Percentiles rank a stretch among this genome's conserved stretches.
Evolutionary conservation across 2,888 invertebrate genomes (phyloP).

Genomic region (Keiferia lycopersicella): DNA sequence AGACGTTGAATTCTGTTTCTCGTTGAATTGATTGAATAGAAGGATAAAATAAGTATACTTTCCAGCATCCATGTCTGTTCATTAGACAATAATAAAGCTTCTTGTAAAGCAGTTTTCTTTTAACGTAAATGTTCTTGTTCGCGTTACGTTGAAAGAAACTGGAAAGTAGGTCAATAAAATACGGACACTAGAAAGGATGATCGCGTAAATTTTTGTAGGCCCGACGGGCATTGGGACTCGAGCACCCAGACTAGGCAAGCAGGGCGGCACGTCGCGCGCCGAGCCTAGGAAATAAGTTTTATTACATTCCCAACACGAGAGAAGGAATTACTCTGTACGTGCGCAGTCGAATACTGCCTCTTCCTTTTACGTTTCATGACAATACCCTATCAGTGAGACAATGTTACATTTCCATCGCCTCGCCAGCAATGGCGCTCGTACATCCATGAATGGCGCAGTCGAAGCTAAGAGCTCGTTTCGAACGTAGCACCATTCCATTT

Average conservation of each 20-base stretch:
- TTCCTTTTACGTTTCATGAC: constrained; percentile 57
- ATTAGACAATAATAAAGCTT: constrained; percentile 4
- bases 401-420: constrained; percentile 47
- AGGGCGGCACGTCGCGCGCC: constrained; percentile 51
- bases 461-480: constrained; percentile 42
- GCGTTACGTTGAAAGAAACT: constrained; percentile 24
- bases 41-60: constrained; percentile 3
- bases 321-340: constrained; percentile 55
- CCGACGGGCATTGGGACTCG: constrained; percentile 29
- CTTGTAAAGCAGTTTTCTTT: constrained; percentile 11
- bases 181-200: constrained; percentile 26
- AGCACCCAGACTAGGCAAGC: constrained; percentile 38
- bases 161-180: constrained; percentile 33
- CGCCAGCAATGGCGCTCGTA: constrained; percentile 27
- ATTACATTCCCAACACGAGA: constrained; percentile 64
- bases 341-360: constrained; percentile 59
- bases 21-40: constrained; percentile 6
- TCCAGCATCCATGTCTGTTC: background rate
- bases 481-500: constrained; percentile 41
- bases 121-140: constrained; percentile 7
- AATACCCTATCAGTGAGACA: constrained; percentile 65
- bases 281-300: constrained; percentile 62
- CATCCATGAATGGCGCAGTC: constrained; percentile 35
- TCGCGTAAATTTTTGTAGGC: constrained; percentile 18
- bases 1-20: background rate